phyloP scores from a whole-genome alignment of 2,888 invertebrate genomes.

The Cheilosia grossa region DNA sequence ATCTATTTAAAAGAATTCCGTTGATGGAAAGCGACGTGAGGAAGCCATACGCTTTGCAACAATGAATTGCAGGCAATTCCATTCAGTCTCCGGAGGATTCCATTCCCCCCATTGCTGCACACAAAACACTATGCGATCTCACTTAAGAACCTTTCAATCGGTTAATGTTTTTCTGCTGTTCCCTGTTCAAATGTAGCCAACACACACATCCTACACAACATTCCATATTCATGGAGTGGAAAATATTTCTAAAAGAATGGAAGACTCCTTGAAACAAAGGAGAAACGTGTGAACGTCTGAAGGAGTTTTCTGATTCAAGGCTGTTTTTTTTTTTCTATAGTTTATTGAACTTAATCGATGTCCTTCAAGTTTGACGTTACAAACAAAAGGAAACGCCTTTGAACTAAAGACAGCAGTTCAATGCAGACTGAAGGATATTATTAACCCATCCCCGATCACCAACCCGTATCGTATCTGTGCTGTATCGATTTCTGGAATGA shows the following conservation, averaged over 20 bases:
- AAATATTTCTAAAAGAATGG: constrained; percentile 29
- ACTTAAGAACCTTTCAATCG: constrained; percentile 70
- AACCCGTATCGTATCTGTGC: constrained; percentile 36
- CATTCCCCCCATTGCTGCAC: constrained; percentile 10
- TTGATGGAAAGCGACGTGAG: constrained; percentile 45
- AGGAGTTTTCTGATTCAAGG: constrained; percentile 23
- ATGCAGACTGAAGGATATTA: constrained; percentile 4
- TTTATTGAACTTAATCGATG: constrained; percentile 64
- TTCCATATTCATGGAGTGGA: constrained; percentile 14
- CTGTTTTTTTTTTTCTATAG: constrained; percentile 15
- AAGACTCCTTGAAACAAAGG: constrained; percentile 42
- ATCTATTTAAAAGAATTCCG: constrained; percentile 61
- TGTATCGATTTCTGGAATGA: constrained; percentile 55
- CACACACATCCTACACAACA: neutral
- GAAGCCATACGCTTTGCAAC: constrained; percentile 46
- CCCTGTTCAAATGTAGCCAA: neutral
- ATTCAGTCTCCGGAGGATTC: constrained; percentile 37
- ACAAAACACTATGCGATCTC: constrained; percentile 52
- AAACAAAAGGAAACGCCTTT: neutral
- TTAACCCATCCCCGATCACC: neutral
- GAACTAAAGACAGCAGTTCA: neutral
- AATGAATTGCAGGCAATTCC: constrained; percentile 54
- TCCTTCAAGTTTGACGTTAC: constrained; percentile 31
- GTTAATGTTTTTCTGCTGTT: constrained; percentile 59
- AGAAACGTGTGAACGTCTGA: constrained; percentile 21